Percentiles rank a stretch among this genome's conserved stretches.
phyloP scores from a whole-genome alignment of 2,797 vertebrate species.

The Phoebastria nigripes region DNA sequence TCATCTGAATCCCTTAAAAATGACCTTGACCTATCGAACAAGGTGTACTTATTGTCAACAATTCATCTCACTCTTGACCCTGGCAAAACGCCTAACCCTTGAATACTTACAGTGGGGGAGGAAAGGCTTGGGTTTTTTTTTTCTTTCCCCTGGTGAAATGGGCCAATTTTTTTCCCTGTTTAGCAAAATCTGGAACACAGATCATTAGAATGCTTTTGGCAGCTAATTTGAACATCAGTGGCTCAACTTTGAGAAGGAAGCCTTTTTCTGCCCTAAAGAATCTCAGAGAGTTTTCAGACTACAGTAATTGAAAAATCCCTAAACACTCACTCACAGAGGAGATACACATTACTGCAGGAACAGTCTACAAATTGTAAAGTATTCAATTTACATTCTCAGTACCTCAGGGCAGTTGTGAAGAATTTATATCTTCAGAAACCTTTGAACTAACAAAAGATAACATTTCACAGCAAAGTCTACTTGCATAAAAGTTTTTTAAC shows the following conservation, averaged over 20 bases:
- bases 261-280: constrained; percentile 79
- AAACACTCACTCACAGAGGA: constrained; percentile 81
- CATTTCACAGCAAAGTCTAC: constrained; percentile 78
- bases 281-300: constrained; percentile 79
- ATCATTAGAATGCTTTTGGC: constrained; percentile 78
- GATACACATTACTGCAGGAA: constrained; percentile 79
- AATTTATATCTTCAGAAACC: constrained; percentile 82
- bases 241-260: constrained; percentile 76
- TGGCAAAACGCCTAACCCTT: constrained; percentile 27
- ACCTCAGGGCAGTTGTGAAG: constrained; percentile 81
- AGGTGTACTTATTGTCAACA: constrained; percentile 32
- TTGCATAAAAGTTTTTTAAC: constrained; percentile 75
- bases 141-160: constrained; percentile 67
- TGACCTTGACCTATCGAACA: constrained; percentile 48
- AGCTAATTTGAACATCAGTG: constrained; percentile 83
- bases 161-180: constrained; percentile 70
- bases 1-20: constrained; percentile 65
- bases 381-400: constrained; percentile 82
- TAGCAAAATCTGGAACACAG: constrained; percentile 78
- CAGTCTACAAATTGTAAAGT: constrained; percentile 82
- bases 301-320: constrained; percentile 82
- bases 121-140: constrained; percentile 10
- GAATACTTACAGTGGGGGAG: constrained; percentile 4
- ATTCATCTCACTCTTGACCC: constrained; percentile 67
- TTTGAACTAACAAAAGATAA: constrained; percentile 84